Conservation (phyloP, 2,113 vertebrate species). For the Dryoscopus gambensis region DNA sequence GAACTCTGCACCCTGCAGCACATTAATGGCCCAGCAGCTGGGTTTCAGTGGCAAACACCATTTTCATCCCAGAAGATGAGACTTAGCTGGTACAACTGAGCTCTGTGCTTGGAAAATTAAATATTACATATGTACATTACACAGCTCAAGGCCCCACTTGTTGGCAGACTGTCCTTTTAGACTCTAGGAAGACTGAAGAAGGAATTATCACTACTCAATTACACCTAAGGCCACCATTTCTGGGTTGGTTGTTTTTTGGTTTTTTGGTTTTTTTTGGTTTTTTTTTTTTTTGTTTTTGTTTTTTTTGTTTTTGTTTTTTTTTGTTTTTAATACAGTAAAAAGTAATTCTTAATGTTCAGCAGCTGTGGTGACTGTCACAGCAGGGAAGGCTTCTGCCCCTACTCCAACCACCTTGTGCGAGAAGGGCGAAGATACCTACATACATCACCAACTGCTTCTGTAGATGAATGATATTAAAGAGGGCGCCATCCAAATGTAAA, state of each 20-base stretch:
- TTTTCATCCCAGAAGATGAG: not conserved
- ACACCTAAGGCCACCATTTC: not conserved
- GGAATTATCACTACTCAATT: not conserved
- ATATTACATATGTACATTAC: accelerated
- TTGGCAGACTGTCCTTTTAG: not conserved
- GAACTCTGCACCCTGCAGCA: not conserved
- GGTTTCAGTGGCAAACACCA: not conserved
- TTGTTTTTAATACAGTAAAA: accelerated
- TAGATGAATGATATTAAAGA: not conserved
- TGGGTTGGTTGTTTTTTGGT: too few species aligned
- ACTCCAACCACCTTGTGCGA: not conserved
- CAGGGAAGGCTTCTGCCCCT: not conserved
- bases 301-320: too few species aligned
- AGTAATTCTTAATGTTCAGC: not conserved
- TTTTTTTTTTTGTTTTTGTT: too few species aligned
- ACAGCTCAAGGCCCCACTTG: not conserved
- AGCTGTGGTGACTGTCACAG: not conserved
- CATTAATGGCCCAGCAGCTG: accelerated
- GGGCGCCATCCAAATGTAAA: not conserved
- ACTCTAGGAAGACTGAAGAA: not conserved
- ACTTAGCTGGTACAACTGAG: not conserved
- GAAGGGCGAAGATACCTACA: not conserved
- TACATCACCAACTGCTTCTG: not conserved
- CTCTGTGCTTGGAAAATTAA: not conserved
- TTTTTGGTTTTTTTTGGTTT: too few species aligned